phyloP scores from a whole-genome alignment of 2,113 vertebrate species.

The Leucopsar rothschildi region DNA sequence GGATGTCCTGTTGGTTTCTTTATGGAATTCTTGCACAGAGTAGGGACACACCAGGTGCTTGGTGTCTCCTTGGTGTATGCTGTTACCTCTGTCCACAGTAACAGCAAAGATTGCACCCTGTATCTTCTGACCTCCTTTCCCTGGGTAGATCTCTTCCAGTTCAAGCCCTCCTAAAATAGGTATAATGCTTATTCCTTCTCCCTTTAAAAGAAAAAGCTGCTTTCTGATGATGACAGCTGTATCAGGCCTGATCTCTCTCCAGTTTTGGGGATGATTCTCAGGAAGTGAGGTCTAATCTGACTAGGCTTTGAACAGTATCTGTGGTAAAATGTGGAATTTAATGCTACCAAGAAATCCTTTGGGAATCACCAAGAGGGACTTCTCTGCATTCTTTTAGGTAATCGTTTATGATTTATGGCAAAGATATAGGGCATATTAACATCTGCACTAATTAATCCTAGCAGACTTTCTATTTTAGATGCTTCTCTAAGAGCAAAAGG shows the following conservation, averaged over 20 bases:
- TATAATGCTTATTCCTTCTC: neutral
- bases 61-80: neutral
- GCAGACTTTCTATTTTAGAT: neutral
- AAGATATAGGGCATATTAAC: neutral
- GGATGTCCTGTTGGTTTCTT: accelerated
- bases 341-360: neutral
- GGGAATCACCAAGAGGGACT: neutral
- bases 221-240: neutral
- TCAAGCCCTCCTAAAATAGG: neutral
- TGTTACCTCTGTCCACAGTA: neutral
- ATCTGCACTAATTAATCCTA: neutral
- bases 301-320: neutral
- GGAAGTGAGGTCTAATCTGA: neutral
- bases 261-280: neutral
- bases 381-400: neutral
- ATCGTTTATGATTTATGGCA: neutral
- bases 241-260: neutral
- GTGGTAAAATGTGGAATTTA: neutral
- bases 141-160: neutral
- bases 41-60: neutral
- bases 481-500: neutral
- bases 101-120: neutral
- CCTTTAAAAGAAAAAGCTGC: neutral
- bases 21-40: neutral
- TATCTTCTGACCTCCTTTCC: neutral